A percentile compares a stretch with the other conserved stretches of the same genome.
Conservation (phyloP, 2,888 invertebrate species). For the Amorpha juglandis region DNA sequence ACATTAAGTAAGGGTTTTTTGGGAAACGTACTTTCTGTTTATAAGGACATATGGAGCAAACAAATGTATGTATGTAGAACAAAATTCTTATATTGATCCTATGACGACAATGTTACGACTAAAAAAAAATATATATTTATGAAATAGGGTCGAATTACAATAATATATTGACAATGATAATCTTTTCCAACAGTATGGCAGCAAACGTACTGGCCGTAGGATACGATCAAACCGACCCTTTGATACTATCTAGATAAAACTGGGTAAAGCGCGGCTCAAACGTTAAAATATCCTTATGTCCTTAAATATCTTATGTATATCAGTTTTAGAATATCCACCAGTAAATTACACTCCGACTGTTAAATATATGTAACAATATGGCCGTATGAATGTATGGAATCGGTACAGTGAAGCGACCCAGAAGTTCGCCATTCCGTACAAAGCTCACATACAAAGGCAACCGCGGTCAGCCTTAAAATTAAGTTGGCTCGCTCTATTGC, state of each 20-base stretch:
- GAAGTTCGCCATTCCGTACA: conserved; percentile 73
- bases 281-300: no score
- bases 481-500: conserved; percentile 80
- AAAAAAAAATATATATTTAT: not conserved
- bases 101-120: not conserved
- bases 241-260: no score
- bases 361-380: conserved; percentile 33
- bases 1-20: conserved; percentile 17
- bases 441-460: conserved; percentile 77
- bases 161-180: not conserved
- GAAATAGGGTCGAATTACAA: not conserved
- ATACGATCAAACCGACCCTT: no score
- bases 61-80: not conserved
- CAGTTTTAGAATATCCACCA: not conserved
- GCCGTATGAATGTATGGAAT: conserved; percentile 34
- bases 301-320: no score
- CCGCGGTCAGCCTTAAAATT: conserved; percentile 81
- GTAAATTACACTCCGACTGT: not conserved
- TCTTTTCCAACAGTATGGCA: no score
- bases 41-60: conserved; percentile 34
- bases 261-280: no score
- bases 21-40: conserved; percentile 27
- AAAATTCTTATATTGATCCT: not conserved
- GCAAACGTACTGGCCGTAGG: no score
- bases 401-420: conserved; percentile 53